Conservation (phyloP, 2,113 vertebrate genomes). For the Amphilophus citrinellus region DNA sequence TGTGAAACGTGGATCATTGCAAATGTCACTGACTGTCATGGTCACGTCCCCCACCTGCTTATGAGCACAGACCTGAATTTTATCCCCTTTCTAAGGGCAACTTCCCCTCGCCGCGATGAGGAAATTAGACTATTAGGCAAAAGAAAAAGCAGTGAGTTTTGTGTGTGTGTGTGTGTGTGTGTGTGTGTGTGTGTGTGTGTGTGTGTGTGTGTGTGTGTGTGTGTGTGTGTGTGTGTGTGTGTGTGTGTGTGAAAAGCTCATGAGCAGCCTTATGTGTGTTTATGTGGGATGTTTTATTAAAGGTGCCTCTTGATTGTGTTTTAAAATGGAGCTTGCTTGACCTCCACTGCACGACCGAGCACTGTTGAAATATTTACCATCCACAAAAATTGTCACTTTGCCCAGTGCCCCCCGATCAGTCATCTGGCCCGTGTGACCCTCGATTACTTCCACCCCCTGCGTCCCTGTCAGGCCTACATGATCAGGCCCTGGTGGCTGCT, state of each 20-base stretch:
- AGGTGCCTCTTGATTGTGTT: conserved; percentile 65
- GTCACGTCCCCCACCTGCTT: conserved; percentile 46
- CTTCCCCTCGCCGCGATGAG: conserved; percentile 2
- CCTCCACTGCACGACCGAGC: conserved; percentile 51
- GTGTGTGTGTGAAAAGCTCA: not conserved
- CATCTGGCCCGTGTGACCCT: conserved; percentile 64
- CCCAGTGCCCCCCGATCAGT: conserved; percentile 56
- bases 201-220: no score
- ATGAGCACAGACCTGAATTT: conserved; percentile 34
- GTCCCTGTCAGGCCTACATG: conserved; percentile 59
- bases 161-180: not conserved
- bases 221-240: not conserved
- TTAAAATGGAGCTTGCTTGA: conserved; percentile 60
- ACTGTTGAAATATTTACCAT: conserved; percentile 71
- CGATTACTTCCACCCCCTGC: conserved; percentile 47
- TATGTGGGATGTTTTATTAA: conserved; percentile 68
- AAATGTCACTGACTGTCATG: conserved; percentile 60
- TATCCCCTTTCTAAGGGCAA: conserved; percentile 28
- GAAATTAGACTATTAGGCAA: conserved; percentile 42
- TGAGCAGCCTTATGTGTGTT: conserved; percentile 26
- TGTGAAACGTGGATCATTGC: conserved; percentile 56
- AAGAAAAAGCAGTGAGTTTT: not conserved
- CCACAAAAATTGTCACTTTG: conserved; percentile 64
- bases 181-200: not conserved
- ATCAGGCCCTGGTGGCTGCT: conserved; percentile 72